phyloP scores from a whole-genome alignment of 2,888 invertebrate species.

The Tenodera sinensis region DNA sequence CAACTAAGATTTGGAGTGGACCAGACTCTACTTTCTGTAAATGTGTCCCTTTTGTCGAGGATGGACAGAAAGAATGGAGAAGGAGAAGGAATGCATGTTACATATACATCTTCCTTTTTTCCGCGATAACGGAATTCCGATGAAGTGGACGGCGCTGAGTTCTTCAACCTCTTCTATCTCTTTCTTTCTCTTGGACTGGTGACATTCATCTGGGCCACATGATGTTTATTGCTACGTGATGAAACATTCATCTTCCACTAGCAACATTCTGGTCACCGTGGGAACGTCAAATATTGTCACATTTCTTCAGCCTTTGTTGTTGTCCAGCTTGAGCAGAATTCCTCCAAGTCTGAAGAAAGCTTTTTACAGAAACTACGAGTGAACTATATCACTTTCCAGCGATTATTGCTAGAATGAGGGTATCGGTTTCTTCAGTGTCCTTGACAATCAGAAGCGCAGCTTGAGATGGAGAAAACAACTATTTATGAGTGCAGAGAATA shows the following conservation, averaged over 20 bases:
- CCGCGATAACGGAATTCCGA: constrained; percentile 13
- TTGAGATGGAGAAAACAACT: no score
- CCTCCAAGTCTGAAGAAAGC: background rate
- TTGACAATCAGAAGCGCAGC: no score
- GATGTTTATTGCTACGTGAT: constrained; percentile 27
- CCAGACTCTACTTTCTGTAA: background rate
- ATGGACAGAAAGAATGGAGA: background rate
- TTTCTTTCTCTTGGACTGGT: background rate
- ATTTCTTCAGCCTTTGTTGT: background rate
- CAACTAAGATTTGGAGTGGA: background rate
- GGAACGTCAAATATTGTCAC: background rate
- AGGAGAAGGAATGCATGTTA: background rate
- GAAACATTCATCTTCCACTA: constrained; percentile 26
- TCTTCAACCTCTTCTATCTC: background rate
- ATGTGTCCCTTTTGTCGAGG: background rate
- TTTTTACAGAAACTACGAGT: background rate
- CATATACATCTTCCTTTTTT: background rate
- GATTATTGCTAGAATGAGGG: no score
- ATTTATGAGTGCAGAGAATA: no score
- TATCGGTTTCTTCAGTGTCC: no score
- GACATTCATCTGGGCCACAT: constrained; percentile 27
- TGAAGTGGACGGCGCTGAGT: background rate
- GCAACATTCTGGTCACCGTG: constrained; percentile 13
- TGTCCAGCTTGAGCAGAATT: background rate
- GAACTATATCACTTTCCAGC: no score